Base-by-base conservation (phyloP, 2,888 invertebrate species). In the Oligia fasciuncula region DNA sequence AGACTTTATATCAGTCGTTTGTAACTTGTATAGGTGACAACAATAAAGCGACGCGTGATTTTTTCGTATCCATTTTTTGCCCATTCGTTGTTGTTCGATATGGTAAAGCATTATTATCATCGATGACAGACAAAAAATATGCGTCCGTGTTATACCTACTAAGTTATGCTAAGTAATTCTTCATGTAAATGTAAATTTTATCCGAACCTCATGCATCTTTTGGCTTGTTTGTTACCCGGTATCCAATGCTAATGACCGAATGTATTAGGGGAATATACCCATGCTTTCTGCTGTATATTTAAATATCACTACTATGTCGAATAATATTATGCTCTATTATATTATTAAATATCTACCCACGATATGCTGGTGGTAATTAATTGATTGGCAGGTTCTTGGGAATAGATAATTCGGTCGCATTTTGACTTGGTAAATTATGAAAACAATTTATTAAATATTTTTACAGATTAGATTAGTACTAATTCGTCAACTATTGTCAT, bases 171-270 rank as follows among this genome's bases (percentile, higher is more conserved):
- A 86, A 86, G 78, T 84, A 63, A 81, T 81, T 77, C 73, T 86
- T 81, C 76, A 76, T 86, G 86, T 84, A 79, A 77, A 85, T 85
- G 76, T 79, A 79, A 77, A 86, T 86, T 82, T 73, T 77, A 85
- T 77, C 60, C 66, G 60, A 79, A 43, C 40, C 66, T 74, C 71
- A 68, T 78, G 85, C 76, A 79, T 85, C 71, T 79, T 79, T 83
- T 43, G 60, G 72, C 49, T 75, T 83, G 43, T 79, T 79, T 79
- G 66, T 72, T 73, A 74, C 19, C n/a, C 51, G 67, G 77, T 82
- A 77, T 29, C 65, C 54, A 23, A 82, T 79, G 69, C 74, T 77
- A 83, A 85, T 82, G 79, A 79, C 62, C 68, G 17, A 74, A 75
- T 82, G 51, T 82, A 69, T 82, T 78, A 78, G 60, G 49, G 60